A percentile compares a stretch with the other conserved stretches of the same genome.
phyloP scores from a whole-genome alignment of 2,113 vertebrate species.

The Camelus bactrianus region DNA sequence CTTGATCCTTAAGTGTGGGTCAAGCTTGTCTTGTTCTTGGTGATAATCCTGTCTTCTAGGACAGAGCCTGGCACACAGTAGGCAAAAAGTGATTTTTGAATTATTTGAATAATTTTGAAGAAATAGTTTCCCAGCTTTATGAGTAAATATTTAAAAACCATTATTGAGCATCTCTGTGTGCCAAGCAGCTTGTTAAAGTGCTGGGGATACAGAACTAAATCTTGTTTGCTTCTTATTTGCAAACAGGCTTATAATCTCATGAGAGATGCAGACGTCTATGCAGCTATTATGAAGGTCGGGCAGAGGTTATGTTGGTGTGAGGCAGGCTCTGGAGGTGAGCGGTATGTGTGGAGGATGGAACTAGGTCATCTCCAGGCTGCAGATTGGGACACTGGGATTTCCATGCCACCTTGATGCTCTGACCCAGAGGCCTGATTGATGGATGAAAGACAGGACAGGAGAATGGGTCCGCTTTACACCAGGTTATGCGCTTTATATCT shows the following conservation, averaged over 20 bases:
- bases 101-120: constrained; percentile 19
- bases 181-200: background rate
- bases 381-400: background rate
- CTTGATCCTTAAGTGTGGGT: background rate
- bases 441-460: background rate
- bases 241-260: background rate
- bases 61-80: background rate
- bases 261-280: background rate
- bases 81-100: background rate
- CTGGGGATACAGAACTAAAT: background rate
- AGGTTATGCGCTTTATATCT: background rate
- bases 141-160: background rate
- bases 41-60: background rate
- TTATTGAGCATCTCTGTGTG: background rate
- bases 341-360: background rate
- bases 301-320: background rate
- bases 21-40: background rate
- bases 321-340: background rate
- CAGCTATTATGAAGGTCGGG: background rate
- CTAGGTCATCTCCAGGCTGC: background rate
- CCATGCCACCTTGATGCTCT: background rate
- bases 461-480: background rate
- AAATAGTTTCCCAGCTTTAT: background rate
- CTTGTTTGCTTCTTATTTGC: background rate
- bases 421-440: background rate